These are phyloP conservation scores for Oxytorus armatus DNA, from an alignment of 2,888 invertebrate species.

Conservation along the genomic window DNA sequence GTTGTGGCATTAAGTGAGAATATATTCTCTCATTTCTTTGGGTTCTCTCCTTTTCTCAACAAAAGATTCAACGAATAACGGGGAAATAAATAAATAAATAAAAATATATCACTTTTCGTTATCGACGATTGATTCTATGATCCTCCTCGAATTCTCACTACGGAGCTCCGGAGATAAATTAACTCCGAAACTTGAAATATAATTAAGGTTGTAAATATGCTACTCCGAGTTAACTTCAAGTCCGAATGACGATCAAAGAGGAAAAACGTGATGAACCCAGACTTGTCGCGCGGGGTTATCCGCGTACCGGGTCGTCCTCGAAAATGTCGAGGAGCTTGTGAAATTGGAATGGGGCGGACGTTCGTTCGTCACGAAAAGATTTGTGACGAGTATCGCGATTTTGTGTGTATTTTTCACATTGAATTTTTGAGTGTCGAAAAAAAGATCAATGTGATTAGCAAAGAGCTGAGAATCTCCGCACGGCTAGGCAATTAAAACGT, in stretches of 20 bases:
- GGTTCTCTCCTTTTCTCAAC: too few species aligned
- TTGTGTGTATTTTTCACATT: too few species aligned
- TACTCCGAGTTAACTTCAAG: conserved; percentile 78
- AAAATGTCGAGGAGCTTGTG: not conserved
- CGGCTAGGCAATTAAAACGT: too few species aligned
- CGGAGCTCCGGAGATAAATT: conserved; percentile 7
- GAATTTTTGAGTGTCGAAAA: too few species aligned
- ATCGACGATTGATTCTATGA: not conserved
- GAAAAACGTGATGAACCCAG: conserved; percentile 9
- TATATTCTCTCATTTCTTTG: too few species aligned
- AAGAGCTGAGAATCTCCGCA: too few species aligned
- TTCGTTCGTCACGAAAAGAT: too few species aligned
- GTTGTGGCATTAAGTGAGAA: not conserved
- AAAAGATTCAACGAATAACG: not conserved
- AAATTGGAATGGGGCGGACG: not conserved
- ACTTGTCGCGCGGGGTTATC: too few species aligned
- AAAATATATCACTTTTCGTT: not conserved
- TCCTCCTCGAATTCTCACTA: conserved; percentile 12
- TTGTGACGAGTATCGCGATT: too few species aligned
- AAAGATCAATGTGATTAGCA: too few species aligned
- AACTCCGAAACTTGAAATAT: conserved; percentile 75
- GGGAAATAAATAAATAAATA: not conserved
- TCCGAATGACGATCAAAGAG: conserved; percentile 78
- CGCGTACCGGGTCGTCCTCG: too few species aligned
- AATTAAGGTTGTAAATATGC: conserved; percentile 83